Evolutionary conservation across 2,888 invertebrate species (phyloP).

Genomic region (Drosophila mimetica): DNA sequence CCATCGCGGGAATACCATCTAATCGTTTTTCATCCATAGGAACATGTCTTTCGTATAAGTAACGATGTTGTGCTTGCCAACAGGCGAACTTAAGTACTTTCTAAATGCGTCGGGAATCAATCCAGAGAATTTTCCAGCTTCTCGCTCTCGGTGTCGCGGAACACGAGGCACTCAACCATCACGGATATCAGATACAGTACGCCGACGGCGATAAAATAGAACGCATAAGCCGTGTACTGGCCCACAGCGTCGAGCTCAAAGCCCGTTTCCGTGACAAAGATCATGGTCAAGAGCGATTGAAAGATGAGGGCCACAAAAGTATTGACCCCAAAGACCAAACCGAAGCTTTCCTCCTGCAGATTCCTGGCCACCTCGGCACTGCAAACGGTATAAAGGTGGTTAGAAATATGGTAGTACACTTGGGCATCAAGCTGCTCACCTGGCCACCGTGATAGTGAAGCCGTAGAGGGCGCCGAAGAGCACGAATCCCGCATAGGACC

Average conservation of each 20-base stretch:
- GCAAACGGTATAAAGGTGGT: slow-evolving; percentile 54
- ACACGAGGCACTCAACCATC: slow-evolving; percentile 68
- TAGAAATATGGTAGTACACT: background rate
- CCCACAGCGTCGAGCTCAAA: slow-evolving; percentile 73
- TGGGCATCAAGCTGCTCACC: slow-evolving; percentile 56
- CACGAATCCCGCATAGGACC: slow-evolving; percentile 91
- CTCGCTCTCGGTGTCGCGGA: slow-evolving; percentile 20
- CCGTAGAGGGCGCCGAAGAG: slow-evolving; percentile 91
- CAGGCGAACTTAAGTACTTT: slow-evolving; percentile 40
- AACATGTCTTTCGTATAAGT: slow-evolving; percentile 17
- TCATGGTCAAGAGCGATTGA: slow-evolving; percentile 90
- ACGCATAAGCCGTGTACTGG: slow-evolving; percentile 82
- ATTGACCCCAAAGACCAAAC: slow-evolving; percentile 95
- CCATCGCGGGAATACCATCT: slow-evolving; percentile 17
- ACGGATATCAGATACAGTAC: slow-evolving; percentile 78
- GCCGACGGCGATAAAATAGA: slow-evolving; percentile 81
- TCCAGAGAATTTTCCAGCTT: slow-evolving; percentile 50
- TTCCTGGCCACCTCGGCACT: slow-evolving; percentile 94
- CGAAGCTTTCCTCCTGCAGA: slow-evolving; percentile 93
- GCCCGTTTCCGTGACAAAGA: slow-evolving; percentile 80
- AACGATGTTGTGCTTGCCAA: slow-evolving; percentile 1
- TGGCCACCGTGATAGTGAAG: slow-evolving; percentile 85
- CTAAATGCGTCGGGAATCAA: slow-evolving; percentile 26
- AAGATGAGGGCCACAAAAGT: slow-evolving; percentile 91
- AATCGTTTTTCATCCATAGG: slow-evolving; percentile 3